Conservation (phyloP, 1,140 invertebrate species). For the Helicoverpa zea region DNA sequence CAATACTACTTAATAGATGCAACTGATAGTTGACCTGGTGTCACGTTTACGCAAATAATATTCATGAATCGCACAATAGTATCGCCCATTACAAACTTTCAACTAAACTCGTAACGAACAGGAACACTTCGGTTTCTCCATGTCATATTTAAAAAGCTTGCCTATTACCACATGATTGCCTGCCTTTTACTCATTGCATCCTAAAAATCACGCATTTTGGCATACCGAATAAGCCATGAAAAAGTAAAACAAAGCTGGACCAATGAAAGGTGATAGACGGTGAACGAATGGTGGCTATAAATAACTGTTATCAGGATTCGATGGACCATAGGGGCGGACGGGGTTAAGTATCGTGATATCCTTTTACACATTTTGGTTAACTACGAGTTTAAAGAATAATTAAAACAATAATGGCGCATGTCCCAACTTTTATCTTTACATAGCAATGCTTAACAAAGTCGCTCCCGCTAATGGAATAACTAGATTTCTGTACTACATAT, state of each 20-base stretch:
- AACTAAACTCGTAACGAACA: no score
- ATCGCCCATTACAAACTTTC: no score
- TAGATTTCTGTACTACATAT: no score
- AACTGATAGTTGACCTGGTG: conserved; percentile 45
- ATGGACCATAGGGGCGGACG: conserved; percentile 69
- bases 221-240: not conserved
- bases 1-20: conserved; percentile 45
- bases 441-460: no score
- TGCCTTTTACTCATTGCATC: not conserved
- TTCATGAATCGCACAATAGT: not conserved
- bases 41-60: conserved; percentile 2
- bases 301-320: conserved; percentile 72
- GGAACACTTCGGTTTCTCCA: no score
- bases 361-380: not conserved
- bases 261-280: conserved; percentile 44
- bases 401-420: not conserved
- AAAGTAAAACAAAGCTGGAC: conserved; percentile 4
- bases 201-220: not conserved
- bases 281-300: conserved; percentile 65
- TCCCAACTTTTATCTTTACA: no score
- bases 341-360: conserved; percentile 30
- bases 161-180: no score
- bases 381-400: not conserved
- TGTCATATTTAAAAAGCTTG: no score
- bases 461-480: no score